Percentiles rank a stretch among this genome's conserved stretches.
These are phyloP conservation scores for Pelecanus crispus DNA, from an alignment of 2,113 vertebrate genomes.

Conservation along the genomic window DNA sequence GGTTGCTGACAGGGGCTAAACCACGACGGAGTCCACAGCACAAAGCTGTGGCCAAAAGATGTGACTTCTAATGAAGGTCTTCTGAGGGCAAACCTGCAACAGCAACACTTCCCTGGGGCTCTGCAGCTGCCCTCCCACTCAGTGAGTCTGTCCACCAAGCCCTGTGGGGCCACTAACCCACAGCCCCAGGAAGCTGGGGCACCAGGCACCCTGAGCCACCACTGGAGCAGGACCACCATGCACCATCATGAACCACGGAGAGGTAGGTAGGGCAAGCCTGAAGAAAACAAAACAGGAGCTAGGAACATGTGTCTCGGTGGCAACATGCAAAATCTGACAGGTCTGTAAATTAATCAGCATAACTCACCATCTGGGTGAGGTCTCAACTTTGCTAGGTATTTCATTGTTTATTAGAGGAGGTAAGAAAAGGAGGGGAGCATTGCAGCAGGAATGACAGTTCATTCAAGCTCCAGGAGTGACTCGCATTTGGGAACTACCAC, in stretches of 20 bases:
- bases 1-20: too few species aligned
- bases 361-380: background rate
- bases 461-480: background rate
- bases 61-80: background rate
- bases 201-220: background rate
- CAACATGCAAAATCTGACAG: background rate
- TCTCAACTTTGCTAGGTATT: background rate
- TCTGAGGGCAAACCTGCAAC: background rate
- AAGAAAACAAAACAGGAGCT: background rate
- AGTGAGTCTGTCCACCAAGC: background rate
- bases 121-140: background rate
- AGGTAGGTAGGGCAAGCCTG: background rate
- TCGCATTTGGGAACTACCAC: background rate
- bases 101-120: background rate
- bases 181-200: background rate
- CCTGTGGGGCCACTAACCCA: background rate
- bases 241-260: fast-evolving
- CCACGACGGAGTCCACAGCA: too few species aligned
- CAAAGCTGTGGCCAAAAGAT: background rate
- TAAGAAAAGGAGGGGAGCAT: background rate
- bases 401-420: background rate
- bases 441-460: background rate
- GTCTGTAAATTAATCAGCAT: background rate
- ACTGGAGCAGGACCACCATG: background rate
- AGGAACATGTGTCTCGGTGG: background rate